Percentiles rank a stretch among this genome's conserved stretches.
Evolutionary conservation across 2,797 vertebrate species (phyloP).

Genomic region (Rhyacichthys aspro): DNA sequence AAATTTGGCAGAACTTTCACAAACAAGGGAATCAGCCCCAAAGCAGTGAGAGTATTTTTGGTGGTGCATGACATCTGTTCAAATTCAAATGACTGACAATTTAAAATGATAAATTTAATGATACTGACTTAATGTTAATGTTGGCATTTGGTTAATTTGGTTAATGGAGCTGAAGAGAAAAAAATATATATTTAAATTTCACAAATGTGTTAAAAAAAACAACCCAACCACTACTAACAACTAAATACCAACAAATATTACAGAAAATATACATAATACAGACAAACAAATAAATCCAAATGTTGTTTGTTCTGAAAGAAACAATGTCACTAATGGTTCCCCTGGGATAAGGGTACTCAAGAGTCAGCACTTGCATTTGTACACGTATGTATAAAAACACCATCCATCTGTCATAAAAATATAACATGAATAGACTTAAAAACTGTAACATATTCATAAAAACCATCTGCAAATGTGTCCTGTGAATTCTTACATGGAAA

Average conservation of each 20-base stretch:
- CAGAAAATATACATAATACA: too few species aligned
- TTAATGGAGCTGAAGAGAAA: constrained; percentile 41
- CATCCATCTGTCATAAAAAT: constrained; percentile 3
- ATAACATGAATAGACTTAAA: not conserved
- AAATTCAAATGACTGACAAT: constrained; percentile 2
- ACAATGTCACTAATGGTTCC: too few species aligned
- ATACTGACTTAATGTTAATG: constrained; percentile 45
- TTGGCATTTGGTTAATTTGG: constrained; percentile 52
- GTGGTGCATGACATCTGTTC: constrained; percentile 1
- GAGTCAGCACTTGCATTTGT: too few species aligned
- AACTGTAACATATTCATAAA: not conserved
- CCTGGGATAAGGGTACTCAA: too few species aligned
- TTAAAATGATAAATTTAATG: not conserved
- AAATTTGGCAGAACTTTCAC: constrained; percentile 50
- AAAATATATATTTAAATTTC: constrained; percentile 20
- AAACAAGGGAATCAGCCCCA: constrained; percentile 33
- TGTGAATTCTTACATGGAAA: constrained; percentile 8
- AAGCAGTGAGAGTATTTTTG: constrained; percentile 11
- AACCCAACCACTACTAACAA: not conserved
- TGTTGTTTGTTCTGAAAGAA: too few species aligned
- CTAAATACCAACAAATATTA: not conserved
- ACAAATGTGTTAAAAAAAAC: constrained; percentile 34
- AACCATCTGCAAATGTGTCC: not conserved
- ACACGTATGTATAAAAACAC: constrained; percentile 11
- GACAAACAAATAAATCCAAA: too few species aligned